A percentile compares a stretch with the other conserved stretches of the same genome.
These are phyloP conservation scores for Varanus komodoensis DNA, from an alignment of 2,113 vertebrate genomes.

Conservation along the genomic window DNA sequence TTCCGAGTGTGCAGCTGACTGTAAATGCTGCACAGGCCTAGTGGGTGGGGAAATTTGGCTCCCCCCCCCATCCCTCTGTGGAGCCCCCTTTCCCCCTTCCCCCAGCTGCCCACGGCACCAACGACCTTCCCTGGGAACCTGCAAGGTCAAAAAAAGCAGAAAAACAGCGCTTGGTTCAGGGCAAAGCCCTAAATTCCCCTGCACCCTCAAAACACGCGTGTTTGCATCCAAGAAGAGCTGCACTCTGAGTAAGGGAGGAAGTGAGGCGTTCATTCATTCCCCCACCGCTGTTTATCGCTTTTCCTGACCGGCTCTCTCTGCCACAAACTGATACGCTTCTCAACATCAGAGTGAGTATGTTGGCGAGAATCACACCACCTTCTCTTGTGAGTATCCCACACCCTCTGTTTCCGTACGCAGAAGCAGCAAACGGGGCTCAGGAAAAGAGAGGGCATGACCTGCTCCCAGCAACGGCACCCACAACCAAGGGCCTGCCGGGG, in stretches of 20 bases:
- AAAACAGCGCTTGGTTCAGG: neutral
- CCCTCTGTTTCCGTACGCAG: too few relatives aligned
- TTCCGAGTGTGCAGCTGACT: neutral
- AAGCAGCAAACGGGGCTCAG: neutral
- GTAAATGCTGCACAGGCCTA: neutral
- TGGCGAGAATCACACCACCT: neutral
- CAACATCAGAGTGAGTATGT: neutral
- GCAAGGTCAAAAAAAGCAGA: constrained; percentile 55
- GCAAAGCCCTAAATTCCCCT: neutral
- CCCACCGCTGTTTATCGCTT: neutral
- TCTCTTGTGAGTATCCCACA: neutral
- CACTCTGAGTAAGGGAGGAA: neutral
- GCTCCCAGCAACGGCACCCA: constrained; percentile 60
- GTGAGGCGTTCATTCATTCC: neutral
- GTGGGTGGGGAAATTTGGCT: too few relatives aligned
- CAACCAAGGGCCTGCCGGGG: constrained; percentile 49
- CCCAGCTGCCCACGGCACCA: accelerated
- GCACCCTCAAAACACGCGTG: neutral
- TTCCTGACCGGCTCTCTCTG: neutral
- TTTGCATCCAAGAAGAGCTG: too few relatives aligned
- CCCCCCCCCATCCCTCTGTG: accelerated
- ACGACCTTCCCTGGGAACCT: constrained; percentile 31
- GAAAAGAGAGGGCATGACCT: constrained; percentile 49
- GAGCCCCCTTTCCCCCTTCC: neutral
- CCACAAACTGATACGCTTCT: neutral